Evolutionary conservation across 2,113 vertebrate genomes (phyloP), one percentile per base, ranked within the genome.

Genomic region (Campylomormyrus tamandua): DNA sequence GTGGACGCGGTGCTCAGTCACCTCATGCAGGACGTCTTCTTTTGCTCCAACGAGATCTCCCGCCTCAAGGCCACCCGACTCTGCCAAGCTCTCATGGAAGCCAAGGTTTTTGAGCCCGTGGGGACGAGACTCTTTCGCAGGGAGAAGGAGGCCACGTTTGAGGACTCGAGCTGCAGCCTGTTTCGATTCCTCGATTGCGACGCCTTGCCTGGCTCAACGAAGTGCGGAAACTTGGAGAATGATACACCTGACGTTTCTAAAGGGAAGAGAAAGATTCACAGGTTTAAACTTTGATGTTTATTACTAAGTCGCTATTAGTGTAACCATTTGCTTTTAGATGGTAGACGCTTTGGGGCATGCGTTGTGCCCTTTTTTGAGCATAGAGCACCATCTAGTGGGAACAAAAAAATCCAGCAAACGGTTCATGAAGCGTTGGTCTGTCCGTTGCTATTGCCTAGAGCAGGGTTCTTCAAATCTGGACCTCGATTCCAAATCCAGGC

Each of bases 61-160:
- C 94, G 93, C 13, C 94, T 96, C 56, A 97, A 97, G 92, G 96
- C 97, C 21, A 92, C 96, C 52, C 93, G 93, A 15, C 96, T 99
- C 13, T 98, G 97, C 93, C 97, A 97, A 90, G 95, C 95, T 0
- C 89, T 98, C 92, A 97, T 98, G 97, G 97, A 97, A 91, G 95
- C 97, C 13, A 95, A 96, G 91, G 96, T 97, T 90, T 97, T 98
- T 53, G 96, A 98, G 92, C 92, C 96, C 0, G 95, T 96, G 21
- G 97, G 96, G 27, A 93, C 92, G 0, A 97, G 95, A 91, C 95
- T 97, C 87, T 97, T 97, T 92, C 95, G 95, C 89, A 93, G 93
- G 4, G 95, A 97, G 66, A 97, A 96, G 88, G 95, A 97, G 9
- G 89, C 91, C 6, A 90, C 94, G 42, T 98, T 97, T 93, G 97